These are phyloP conservation scores for Cryptus viduatorius DNA, from an alignment of 2,888 invertebrate species.

Conservation along the genomic window DNA sequence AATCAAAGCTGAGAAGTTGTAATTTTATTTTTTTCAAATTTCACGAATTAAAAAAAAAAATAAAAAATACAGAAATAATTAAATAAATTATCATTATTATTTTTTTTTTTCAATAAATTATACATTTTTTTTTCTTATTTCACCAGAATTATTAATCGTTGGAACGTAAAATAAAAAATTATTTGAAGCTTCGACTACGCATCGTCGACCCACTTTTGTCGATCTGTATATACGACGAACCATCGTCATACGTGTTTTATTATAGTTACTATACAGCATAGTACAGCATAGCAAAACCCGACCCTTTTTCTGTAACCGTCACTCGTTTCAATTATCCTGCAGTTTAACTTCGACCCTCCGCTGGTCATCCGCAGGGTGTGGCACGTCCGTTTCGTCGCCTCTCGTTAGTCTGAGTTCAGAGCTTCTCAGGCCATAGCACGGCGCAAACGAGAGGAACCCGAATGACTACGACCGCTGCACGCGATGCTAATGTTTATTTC, in stretches of 20 bases:
- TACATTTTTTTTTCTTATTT: too few species aligned
- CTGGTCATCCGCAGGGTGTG: slow-evolving; percentile 68
- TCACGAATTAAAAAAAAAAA: too few species aligned
- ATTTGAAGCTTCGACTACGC: neutral
- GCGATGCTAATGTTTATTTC: slow-evolving; percentile 36
- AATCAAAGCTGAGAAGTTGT: too few species aligned
- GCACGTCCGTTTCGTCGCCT: slow-evolving; percentile 68
- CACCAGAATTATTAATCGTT: too few species aligned
- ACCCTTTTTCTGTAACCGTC: slow-evolving; percentile 54
- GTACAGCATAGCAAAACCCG: slow-evolving; percentile 37
- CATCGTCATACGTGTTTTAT: neutral
- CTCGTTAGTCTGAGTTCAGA: slow-evolving; percentile 54
- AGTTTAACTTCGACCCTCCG: slow-evolving; percentile 65
- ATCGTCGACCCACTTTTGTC: slow-evolving; percentile 57
- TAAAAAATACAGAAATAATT: too few species aligned
- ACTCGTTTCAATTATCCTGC: slow-evolving; percentile 70
- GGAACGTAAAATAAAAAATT: too few species aligned
- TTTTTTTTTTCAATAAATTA: too few species aligned
- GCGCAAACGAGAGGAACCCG: neutral
- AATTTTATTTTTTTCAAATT: too few species aligned
- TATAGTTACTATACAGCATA: neutral
- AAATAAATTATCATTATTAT: too few species aligned
- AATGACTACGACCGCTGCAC: slow-evolving; percentile 8
- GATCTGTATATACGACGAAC: slow-evolving; percentile 5
- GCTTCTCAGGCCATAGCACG: slow-evolving; percentile 35